A percentile compares a stretch with the other conserved stretches of the same genome.
Conservation (phyloP, 2,888 invertebrate genomes). For the Leptinotarsa peninsularis region DNA sequence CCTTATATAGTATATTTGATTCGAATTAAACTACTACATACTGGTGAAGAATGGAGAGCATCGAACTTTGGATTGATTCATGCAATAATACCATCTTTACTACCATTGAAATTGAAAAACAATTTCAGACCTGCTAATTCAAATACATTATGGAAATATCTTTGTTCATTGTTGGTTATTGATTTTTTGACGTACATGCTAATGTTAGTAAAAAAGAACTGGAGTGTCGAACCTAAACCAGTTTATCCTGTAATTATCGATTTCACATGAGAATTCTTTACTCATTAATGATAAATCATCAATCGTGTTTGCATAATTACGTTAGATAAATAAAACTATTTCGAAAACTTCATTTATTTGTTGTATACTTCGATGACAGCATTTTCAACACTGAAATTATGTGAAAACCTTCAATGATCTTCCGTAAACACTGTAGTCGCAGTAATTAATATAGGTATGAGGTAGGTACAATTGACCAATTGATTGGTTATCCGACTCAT, state of each 20-base stretch:
- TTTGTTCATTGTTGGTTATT: too few relatives aligned
- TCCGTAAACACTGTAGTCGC: not conserved
- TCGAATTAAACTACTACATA: too few relatives aligned
- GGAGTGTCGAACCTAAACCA: not conserved
- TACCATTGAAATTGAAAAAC: too few relatives aligned
- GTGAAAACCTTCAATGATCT: not conserved
- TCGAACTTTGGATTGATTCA: too few relatives aligned
- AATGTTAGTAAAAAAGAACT: not conserved
- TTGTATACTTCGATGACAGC: constrained; percentile 2
- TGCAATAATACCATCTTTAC: too few relatives aligned
- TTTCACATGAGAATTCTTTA: not conserved
- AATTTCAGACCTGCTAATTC: too few relatives aligned
- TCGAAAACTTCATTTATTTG: constrained; percentile 5
- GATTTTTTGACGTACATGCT: not conserved
- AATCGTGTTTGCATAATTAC: constrained; percentile 1
- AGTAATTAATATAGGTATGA: not conserved
- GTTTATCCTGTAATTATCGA: constrained; percentile 1
- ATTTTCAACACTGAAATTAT: not conserved
- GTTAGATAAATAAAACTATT: constrained; percentile 3
- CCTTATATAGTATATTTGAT: too few relatives aligned
- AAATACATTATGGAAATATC: too few relatives aligned
- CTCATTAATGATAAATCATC: not conserved
- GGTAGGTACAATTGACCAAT: too few relatives aligned
- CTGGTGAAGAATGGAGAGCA: too few relatives aligned
- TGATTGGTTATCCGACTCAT: too few relatives aligned